A percentile compares a stretch with the other conserved stretches of the same genome.
phyloP scores from a whole-genome alignment of 2,113 vertebrate species.

The Gallinago media region DNA sequence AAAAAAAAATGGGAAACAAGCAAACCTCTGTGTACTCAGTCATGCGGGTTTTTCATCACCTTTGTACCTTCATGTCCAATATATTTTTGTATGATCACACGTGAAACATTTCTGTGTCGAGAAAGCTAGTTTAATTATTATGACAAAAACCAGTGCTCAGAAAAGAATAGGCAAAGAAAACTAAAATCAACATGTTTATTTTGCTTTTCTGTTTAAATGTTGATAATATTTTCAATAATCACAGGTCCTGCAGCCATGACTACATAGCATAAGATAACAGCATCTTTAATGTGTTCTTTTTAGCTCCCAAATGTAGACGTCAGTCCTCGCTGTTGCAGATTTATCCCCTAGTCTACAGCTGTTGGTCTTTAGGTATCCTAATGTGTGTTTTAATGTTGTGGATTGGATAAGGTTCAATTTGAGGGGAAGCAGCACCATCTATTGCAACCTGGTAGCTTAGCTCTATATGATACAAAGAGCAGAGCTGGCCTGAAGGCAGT shows the following conservation, averaged over 20 bases:
- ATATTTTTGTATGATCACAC: not conserved
- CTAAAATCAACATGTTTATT: not conserved
- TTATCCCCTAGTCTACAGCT: not conserved
- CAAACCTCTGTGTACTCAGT: not conserved
- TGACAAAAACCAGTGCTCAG: not conserved
- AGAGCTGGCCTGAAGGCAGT: not conserved
- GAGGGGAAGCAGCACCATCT: slow-evolving; percentile 69
- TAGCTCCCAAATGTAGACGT: not conserved
- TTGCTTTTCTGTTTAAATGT: not conserved
- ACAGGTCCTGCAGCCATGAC: not conserved
- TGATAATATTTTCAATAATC: not conserved
- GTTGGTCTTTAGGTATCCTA: not conserved
- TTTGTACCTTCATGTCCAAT: not conserved
- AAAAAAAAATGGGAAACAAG: not conserved
- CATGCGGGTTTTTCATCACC: not conserved
- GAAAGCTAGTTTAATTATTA: not conserved
- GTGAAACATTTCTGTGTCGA: not conserved
- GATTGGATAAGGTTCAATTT: not conserved
- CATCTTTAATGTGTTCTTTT: not conserved
- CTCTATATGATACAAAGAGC: not conserved
- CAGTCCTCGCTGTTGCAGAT: not conserved
- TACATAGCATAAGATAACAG: not conserved
- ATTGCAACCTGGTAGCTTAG: slow-evolving; percentile 9
- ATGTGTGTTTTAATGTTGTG: not conserved
- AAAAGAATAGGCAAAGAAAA: not conserved